Conservation (phyloP, 2,888 invertebrate species). For the Conomelus anceps region DNA sequence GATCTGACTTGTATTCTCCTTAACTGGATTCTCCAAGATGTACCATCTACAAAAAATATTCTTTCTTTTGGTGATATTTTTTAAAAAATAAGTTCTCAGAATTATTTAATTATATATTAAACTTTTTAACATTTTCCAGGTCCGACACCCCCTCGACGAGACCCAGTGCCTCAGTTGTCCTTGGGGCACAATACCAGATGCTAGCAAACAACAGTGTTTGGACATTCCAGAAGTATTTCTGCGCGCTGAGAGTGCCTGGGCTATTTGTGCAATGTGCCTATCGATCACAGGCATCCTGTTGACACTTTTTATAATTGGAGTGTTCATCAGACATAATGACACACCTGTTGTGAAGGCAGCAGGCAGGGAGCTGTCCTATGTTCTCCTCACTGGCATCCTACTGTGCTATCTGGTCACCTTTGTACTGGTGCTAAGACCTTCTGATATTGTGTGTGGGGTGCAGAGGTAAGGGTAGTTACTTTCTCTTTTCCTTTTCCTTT, state of each 20-base stretch:
- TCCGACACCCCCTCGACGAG: conserved; percentile 70
- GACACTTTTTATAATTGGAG: conserved; percentile 65
- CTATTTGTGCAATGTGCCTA: conserved; percentile 79
- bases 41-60: too few species aligned
- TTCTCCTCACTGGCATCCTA: conserved; percentile 81
- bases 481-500: too few species aligned
- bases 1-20: too few species aligned
- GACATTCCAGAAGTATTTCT: conserved; percentile 79
- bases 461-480: conserved; percentile 56
- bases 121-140: conserved; percentile 47
- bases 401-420: conserved; percentile 92
- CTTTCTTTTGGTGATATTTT: too few species aligned
- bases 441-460: conserved; percentile 81
- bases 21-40: too few species aligned
- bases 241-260: conserved; percentile 77
- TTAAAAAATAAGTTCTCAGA: background rate
- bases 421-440: conserved; percentile 77
- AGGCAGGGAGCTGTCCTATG: conserved; percentile 82
- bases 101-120: background rate
- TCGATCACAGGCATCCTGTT: conserved; percentile 75
- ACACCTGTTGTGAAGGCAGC: conserved; percentile 95
- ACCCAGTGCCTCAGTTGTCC: conserved; percentile 79
- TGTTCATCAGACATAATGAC: conserved; percentile 79
- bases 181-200: conserved; percentile 45
- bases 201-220: conserved; percentile 37